Evolutionary conservation across 2,797 vertebrate species (phyloP).

Genomic region (Tinamus major): DNA sequence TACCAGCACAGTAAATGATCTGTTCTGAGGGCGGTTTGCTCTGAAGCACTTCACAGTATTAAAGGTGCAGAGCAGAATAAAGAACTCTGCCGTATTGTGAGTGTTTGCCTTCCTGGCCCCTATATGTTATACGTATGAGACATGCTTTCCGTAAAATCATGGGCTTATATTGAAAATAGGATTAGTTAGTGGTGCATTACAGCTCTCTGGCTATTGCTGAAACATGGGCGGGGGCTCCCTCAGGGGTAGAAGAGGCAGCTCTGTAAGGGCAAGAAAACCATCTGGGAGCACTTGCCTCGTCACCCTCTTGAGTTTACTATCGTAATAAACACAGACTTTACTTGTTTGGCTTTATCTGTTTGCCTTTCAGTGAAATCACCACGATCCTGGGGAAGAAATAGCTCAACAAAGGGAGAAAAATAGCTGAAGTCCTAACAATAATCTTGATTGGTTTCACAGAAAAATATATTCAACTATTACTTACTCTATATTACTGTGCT

Average conservation of each 20-base stretch:
- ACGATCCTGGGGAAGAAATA: neutral
- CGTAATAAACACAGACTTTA: neutral
- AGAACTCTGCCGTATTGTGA: neutral
- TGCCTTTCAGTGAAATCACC: neutral
- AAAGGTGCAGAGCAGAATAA: neutral
- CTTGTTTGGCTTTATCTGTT: slow-evolving; percentile 8
- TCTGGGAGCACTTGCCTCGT: neutral
- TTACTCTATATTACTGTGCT: neutral
- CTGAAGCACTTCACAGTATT: slow-evolving; percentile 17
- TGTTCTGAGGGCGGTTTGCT: neutral
- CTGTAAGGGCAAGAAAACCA: neutral
- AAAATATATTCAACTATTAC: neutral
- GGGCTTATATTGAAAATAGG: neutral
- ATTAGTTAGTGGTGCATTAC: neutral
- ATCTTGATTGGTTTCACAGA: neutral
- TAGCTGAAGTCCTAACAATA: neutral
- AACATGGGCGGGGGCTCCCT: neutral
- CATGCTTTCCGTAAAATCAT: neutral
- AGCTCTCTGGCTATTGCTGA: neutral
- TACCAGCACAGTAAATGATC: neutral
- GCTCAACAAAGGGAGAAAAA: neutral
- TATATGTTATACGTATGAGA: neutral
- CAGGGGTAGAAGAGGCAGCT: neutral
- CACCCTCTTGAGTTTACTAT: neutral
- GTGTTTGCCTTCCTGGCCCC: neutral